Evolutionary conservation across 64 coral and sea anemone species (phyloP).

Genomic region (Porites lutea): DNA sequence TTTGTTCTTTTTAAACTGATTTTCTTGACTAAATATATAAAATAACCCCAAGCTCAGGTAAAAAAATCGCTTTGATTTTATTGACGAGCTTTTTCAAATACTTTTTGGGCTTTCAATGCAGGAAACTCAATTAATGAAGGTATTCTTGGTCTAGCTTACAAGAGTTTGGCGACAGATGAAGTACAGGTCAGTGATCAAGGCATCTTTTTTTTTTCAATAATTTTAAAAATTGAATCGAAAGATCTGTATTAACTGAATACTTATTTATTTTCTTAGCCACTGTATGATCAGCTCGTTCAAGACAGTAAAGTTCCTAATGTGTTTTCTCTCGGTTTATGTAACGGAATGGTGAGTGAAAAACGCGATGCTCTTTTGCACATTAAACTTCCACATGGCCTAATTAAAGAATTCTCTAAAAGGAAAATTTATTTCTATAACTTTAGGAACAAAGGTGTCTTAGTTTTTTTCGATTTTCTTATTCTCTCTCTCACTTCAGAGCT

Average conservation of each 20-base stretch:
- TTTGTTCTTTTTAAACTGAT: neutral
- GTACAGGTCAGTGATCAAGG: constrained; percentile 66
- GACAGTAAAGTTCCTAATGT: constrained; percentile 92
- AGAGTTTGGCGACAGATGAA: constrained; percentile 90
- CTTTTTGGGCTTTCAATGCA: neutral
- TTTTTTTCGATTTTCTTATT: too few relatives aligned
- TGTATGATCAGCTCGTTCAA: constrained; percentile 92
- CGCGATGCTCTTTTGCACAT: too few relatives aligned
- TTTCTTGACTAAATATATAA: too few relatives aligned
- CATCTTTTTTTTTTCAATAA: neutral
- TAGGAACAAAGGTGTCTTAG: too few relatives aligned
- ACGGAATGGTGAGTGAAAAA: constrained; percentile 81
- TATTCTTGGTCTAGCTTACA: constrained; percentile 92
- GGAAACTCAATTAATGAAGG: constrained; percentile 98
- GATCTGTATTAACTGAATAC: neutral
- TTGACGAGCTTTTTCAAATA: neutral
- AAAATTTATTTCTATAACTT: too few relatives aligned
- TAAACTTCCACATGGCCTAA: too few relatives aligned
- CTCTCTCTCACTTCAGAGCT: too few relatives aligned
- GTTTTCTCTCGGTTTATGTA: constrained; percentile 89
- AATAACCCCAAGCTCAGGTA: too few relatives aligned
- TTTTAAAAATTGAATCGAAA: neutral
- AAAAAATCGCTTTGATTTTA: neutral
- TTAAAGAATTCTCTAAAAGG: too few relatives aligned
- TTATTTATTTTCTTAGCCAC: constrained; percentile 52